Evolutionary conservation across 2,888 invertebrate species (phyloP).

Genomic region (Stramonita haemastoma): DNA sequence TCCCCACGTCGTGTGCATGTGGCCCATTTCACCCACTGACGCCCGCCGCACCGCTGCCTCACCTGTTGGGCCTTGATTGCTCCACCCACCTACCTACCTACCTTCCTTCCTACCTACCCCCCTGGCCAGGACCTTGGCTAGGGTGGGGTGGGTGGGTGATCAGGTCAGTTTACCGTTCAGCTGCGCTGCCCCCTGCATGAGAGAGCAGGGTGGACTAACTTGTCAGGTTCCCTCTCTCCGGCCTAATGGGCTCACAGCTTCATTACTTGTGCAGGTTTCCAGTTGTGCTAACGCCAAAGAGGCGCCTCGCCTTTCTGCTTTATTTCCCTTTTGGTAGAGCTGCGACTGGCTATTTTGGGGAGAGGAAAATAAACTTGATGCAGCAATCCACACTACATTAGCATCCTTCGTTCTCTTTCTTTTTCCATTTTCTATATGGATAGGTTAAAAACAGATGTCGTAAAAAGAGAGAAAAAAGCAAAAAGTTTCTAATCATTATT

Average conservation of each 20-base stretch:
- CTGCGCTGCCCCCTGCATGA: no score
- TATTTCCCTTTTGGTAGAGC: not conserved
- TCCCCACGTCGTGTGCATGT: not conserved
- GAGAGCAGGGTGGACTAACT: not conserved
- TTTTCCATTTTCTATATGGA: not conserved
- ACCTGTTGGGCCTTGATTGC: not conserved
- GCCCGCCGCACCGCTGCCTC: not conserved
- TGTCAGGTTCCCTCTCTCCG: not conserved
- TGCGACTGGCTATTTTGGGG: not conserved
- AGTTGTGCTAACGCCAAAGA: not conserved
- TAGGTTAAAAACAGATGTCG: not conserved
- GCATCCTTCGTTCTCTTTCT: no score
- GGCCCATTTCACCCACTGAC: constrained; percentile 4
- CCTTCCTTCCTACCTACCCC: no score
- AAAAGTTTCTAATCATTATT: no score
- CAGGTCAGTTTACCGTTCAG: no score
- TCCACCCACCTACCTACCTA: no score
- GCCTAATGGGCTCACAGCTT: not conserved
- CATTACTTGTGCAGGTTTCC: not conserved
- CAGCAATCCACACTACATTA: not conserved
- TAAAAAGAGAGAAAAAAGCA: no score
- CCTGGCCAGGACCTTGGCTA: no score
- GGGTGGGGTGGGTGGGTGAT: no score
- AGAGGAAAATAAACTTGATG: not conserved
- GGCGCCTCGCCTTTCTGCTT: not conserved